Conservation (phyloP, 2,888 invertebrate genomes). For the Lochmaea crataegi region DNA sequence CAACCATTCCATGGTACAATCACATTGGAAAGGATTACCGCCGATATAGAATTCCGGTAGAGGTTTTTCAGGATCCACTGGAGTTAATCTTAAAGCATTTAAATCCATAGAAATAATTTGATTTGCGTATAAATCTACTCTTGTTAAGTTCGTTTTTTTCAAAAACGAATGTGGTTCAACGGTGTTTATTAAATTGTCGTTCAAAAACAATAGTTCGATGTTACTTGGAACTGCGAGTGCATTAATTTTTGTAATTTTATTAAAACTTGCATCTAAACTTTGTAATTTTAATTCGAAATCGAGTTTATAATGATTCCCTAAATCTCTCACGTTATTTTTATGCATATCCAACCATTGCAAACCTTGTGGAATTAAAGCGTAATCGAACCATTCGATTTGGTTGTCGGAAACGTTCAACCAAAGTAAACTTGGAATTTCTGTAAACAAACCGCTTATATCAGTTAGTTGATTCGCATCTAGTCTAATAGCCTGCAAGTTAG, state of each 20-base stretch:
- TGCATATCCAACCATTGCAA: conserved; percentile 92
- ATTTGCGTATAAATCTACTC: conserved; percentile 93
- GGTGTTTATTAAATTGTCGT: conserved; percentile 87
- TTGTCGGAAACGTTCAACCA: conserved; percentile 95
- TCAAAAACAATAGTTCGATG: conserved; percentile 86
- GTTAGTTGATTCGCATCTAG: conserved; percentile 87
- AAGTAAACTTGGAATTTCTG: conserved; percentile 83
- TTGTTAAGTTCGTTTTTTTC: conserved; percentile 87
- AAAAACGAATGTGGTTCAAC: conserved; percentile 92
- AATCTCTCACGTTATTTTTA: conserved; percentile 83
- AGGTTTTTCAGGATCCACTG: conserved; percentile 79
- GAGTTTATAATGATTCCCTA: conserved; percentile 80
- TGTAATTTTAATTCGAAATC: conserved; percentile 80
- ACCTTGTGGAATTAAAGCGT: conserved; percentile 82
- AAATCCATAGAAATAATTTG: conserved; percentile 91
- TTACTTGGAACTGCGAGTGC: conserved; percentile 84
- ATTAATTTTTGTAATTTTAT: conserved; percentile 83
- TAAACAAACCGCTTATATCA: conserved; percentile 86
- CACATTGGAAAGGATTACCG: conserved; percentile 94
- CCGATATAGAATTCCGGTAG: conserved; percentile 93
- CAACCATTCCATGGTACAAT: conserved; percentile 96
- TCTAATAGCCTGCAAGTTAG: conserved; percentile 85
- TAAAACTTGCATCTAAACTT: conserved; percentile 91
- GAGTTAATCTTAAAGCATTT: conserved; percentile 85
- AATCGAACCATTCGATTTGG: conserved; percentile 89